These are phyloP conservation scores for Coregonus suidteri DNA, from an alignment of 2,797 vertebrate species.

Conservation along the genomic window DNA sequence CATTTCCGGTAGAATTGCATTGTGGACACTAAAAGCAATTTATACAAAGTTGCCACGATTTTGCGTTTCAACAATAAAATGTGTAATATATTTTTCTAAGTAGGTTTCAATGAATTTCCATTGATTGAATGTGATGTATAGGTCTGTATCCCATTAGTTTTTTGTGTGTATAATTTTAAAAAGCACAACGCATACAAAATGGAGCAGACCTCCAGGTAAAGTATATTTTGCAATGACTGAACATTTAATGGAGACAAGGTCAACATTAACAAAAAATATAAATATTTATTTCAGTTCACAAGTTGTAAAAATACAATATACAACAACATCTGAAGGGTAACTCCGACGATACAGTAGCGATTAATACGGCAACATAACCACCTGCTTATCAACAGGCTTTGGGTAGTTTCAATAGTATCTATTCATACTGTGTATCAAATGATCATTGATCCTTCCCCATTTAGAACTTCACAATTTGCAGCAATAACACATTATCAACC, in stretches of 20 bases:
- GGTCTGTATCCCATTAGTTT: no score
- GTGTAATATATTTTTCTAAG: no score
- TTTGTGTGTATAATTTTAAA: no score
- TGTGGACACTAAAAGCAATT: no score
- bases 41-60: no score
- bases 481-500: conserved; percentile 6
- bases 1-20: no score
- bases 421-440: neutral
- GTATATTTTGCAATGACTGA: no score
- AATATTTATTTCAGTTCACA: neutral
- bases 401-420: neutral
- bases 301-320: neutral
- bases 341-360: neutral
- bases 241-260: neutral
- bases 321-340: neutral
- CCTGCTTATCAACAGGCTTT: neutral
- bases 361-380: neutral
- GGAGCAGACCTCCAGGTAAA: no score
- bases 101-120: no score
- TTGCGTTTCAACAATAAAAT: no score
- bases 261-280: neutral
- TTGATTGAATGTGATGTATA: no score
- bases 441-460: neutral
- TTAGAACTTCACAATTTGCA: neutral
- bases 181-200: no score